These are phyloP conservation scores for Antennarius striatus DNA, from an alignment of 2,113 vertebrate species.

Conservation along the genomic window DNA sequence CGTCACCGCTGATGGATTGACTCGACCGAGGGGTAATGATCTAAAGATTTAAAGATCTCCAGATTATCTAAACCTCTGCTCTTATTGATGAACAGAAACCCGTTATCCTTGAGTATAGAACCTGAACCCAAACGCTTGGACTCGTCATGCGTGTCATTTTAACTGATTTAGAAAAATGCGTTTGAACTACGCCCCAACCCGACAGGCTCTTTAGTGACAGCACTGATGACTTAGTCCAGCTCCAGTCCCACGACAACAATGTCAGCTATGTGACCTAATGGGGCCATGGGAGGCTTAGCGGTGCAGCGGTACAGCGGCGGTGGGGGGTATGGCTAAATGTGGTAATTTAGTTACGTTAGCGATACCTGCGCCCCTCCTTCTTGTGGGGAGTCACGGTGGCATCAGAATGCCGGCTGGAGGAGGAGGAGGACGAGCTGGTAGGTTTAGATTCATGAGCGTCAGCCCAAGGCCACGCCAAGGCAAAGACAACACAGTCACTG, in stretches of 20 bases:
- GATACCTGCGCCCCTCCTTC: constrained; percentile 4
- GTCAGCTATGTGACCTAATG: constrained; percentile 70
- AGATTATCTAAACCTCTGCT: too few relatives aligned
- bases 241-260: constrained; percentile 68
- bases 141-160: too few relatives aligned
- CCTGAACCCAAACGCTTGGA: too few relatives aligned
- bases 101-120: too few relatives aligned
- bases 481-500: constrained; percentile 35
- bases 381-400: too few relatives aligned
- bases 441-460: too few relatives aligned
- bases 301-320: constrained; percentile 44
- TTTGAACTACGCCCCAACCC: background rate
- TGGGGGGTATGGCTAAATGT: constrained; percentile 16
- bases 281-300: constrained; percentile 67
- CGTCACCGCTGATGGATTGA: too few relatives aligned
- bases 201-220: constrained; percentile 34
- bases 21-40: too few relatives aligned
- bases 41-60: too few relatives aligned
- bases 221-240: constrained; percentile 55
- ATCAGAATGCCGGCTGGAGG: too few relatives aligned
- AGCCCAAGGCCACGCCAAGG: background rate
- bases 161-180: background rate
- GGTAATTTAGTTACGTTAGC: constrained; percentile 11
- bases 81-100: too few relatives aligned
- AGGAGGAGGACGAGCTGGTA: too few relatives aligned